phyloP scores from a whole-genome alignment of 1,140 invertebrate genomes.

The Habropoda laboriosa region DNA sequence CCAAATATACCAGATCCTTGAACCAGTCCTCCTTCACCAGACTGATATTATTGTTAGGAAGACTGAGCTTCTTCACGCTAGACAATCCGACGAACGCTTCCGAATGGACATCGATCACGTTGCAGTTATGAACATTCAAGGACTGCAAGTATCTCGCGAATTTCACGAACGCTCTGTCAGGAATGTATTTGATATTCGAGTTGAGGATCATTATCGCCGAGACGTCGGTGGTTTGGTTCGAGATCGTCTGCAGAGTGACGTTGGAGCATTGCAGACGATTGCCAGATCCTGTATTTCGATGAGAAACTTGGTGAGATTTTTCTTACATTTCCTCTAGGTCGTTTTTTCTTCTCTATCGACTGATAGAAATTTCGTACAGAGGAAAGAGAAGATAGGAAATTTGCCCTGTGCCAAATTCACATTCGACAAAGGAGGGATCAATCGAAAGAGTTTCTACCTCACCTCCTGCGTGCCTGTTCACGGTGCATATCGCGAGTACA shows the following conservation, averaged over 20 bases:
- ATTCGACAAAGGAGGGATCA: not conserved
- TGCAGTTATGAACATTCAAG: slow-evolving; percentile 71
- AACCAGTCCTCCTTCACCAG: slow-evolving; percentile 67
- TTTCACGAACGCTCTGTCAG: slow-evolving; percentile 55
- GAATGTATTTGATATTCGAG: slow-evolving; percentile 63
- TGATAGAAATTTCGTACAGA: not conserved
- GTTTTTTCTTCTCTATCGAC: not conserved
- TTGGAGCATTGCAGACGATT: slow-evolving; percentile 66
- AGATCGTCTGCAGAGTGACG: slow-evolving; percentile 46
- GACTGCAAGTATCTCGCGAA: slow-evolving; percentile 58
- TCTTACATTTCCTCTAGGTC: no score
- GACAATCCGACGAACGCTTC: slow-evolving; percentile 63
- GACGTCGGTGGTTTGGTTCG: slow-evolving; percentile 40
- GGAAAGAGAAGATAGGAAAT: not conserved
- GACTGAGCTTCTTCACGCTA: slow-evolving; percentile 66
- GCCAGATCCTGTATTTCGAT: not conserved
- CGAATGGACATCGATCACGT: slow-evolving; percentile 59
- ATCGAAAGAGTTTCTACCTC: slow-evolving; percentile 13
- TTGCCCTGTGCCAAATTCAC: not conserved
- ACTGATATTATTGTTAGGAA: slow-evolving; percentile 70
- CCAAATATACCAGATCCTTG: slow-evolving; percentile 57
- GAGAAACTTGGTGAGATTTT: not conserved
- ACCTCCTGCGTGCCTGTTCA: slow-evolving; percentile 65
- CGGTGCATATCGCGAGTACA: slow-evolving; percentile 53
- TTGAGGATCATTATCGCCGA: slow-evolving; percentile 60